Evolutionary conservation across 2,113 vertebrate genomes (phyloP), one percentile per base, ranked within the genome.

Genomic region (Canis aureus): DNA sequence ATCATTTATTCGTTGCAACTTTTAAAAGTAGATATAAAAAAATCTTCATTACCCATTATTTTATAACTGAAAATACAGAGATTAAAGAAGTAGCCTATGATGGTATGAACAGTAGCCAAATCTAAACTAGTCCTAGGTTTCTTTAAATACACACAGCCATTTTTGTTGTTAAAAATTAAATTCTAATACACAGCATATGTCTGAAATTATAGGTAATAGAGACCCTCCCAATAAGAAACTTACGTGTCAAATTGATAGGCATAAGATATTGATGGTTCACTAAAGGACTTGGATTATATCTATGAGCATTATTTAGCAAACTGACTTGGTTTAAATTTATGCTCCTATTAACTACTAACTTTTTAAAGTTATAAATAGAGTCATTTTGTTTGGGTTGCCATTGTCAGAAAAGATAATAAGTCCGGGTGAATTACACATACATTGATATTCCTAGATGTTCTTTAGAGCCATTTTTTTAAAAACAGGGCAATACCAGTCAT

Each of bases 1-100:
- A 76, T 22, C 6, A 85, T 81, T 66, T 91, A 85, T 89, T 79
- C 74, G 92, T 6, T 27, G 79, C 2, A 89, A 51, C 25, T 66
- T 73, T 71, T 85, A 69, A 49, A 88, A 85, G 55, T 67, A 92
- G 9, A 23, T 32, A 94, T 96, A 82, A 89, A 64, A 95, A 81
- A 64, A 43, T 5, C 2, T 76, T 32, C 35, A 76, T 81, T 80
- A 53, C 32, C 49, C 8, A 59, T 79, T 84, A 76, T 49, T 19
- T 78, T 53, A 57, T 73, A 64, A 53, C 27, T 29, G n/a, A 95
- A 38, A 35, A 66, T 27, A 62, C n/a, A 38, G 23, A 38, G 27
- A 94, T 82, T 74, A 66, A 49, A 71, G 15, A 71, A 43, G 8
- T 35, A 73, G 23, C 11, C 12, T 17, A 8, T 10, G 35, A 62